Conservation (phyloP, 2,113 vertebrate genomes). For the Eupsittula cactorum region DNA sequence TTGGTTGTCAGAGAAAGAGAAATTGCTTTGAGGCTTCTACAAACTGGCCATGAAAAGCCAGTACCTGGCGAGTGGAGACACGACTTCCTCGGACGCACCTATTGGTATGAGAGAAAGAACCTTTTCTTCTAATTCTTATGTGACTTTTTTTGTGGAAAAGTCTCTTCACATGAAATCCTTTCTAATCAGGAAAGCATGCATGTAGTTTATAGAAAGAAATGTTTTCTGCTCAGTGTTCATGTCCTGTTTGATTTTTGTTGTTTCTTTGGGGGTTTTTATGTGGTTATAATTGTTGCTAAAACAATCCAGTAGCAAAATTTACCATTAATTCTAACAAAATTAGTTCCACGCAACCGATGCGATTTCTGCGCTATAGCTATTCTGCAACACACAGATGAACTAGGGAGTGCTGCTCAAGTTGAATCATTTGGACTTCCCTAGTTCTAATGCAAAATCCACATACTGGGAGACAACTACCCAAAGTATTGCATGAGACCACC, state of each 20-base stretch:
- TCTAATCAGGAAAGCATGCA: not conserved
- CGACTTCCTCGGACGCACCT: conserved; percentile 83
- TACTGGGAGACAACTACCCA: not conserved
- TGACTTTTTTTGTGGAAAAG: not conserved
- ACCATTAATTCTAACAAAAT: not conserved
- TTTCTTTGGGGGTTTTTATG: not conserved
- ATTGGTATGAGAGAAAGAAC: conserved; percentile 78
- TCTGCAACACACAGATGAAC: not conserved
- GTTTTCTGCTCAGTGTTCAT: not conserved
- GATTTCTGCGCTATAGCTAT: not conserved
- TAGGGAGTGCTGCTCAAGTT: not conserved
- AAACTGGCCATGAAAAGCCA: conserved; percentile 89
- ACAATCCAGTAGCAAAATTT: not conserved
- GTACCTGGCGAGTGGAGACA: conserved; percentile 90
- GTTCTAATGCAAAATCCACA: not conserved
- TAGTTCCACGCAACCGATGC: not conserved
- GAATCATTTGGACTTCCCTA: not conserved
- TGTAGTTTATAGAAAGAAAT: not conserved
- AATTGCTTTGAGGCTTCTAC: conserved; percentile 86
- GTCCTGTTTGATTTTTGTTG: not conserved
- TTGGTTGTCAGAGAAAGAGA: conserved; percentile 88
- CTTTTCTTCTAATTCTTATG: not conserved
- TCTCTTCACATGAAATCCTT: not conserved
- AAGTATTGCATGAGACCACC: not conserved
- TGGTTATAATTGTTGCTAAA: not conserved